Percentiles rank a stretch among this genome's conserved stretches.
Evolutionary conservation across 2,113 vertebrate genomes (phyloP).

Genomic region (Thunnus maccoyii): DNA sequence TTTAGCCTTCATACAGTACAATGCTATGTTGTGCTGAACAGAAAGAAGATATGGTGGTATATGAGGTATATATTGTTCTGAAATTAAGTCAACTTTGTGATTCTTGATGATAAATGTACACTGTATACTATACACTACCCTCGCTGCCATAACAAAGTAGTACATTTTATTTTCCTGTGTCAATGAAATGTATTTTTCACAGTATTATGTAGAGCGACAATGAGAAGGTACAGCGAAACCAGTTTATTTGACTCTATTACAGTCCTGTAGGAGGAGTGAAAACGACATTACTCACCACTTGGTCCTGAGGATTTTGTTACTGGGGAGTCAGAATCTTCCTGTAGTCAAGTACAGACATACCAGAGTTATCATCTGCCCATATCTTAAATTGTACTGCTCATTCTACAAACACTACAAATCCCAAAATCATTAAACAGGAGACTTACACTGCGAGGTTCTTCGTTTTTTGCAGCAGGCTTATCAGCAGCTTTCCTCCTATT

Average conservation of each 20-base stretch:
- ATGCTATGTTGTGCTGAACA: too few species aligned
- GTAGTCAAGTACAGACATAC: slow-evolving; percentile 39
- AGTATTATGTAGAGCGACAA: too few species aligned
- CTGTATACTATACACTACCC: too few species aligned
- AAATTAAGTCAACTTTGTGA: background rate
- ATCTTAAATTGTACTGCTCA: background rate
- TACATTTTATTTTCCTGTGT: background rate
- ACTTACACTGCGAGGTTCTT: slow-evolving; percentile 81
- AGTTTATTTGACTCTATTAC: background rate
- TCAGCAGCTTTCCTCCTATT: slow-evolving; percentile 87
- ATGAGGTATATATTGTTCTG: too few species aligned
- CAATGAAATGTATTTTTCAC: too few species aligned
- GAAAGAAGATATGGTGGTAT: too few species aligned
- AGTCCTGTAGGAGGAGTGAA: background rate
- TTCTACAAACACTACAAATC: background rate
- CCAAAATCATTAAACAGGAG: background rate
- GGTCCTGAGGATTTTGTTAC: slow-evolving; percentile 71
- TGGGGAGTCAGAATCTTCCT: slow-evolving; percentile 79
- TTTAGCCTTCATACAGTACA: too few species aligned
- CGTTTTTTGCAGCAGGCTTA: slow-evolving; percentile 75
- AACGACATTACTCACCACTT: slow-evolving; percentile 42
- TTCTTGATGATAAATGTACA: background rate
- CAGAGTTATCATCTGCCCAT: background rate
- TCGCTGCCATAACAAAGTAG: background rate
- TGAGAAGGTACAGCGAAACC: too few species aligned